A percentile compares a stretch with the other conserved stretches of the same genome.
These are phyloP conservation scores for Oryzias woworae DNA, from an alignment of 2,113 vertebrate genomes.

Conservation along the genomic window DNA sequence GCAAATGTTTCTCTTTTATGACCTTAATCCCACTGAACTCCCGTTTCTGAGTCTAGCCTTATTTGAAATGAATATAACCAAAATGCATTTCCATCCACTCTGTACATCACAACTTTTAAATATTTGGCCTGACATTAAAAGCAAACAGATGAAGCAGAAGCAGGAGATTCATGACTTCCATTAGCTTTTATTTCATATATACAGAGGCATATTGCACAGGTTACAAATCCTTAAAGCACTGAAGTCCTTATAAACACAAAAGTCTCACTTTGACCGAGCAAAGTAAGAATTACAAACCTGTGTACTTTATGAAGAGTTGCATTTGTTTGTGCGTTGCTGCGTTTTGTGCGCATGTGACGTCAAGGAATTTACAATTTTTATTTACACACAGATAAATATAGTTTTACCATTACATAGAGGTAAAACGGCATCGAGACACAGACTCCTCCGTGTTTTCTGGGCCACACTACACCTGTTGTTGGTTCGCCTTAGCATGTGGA, in stretches of 20 bases:
- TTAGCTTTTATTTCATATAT: slow-evolving; percentile 55
- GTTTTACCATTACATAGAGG: slow-evolving; percentile 45
- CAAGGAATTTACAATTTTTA: slow-evolving; percentile 58
- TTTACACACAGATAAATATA: slow-evolving; percentile 62
- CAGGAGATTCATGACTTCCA: not conserved
- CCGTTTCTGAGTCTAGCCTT: too few relatives aligned
- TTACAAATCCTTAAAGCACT: slow-evolving; percentile 44
- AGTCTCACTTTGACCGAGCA: slow-evolving; percentile 33
- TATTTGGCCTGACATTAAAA: not conserved
- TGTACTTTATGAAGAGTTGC: slow-evolving; percentile 31
- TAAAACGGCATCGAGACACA: slow-evolving; percentile 50
- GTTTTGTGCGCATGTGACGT: slow-evolving; percentile 55
- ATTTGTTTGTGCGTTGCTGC: slow-evolving; percentile 60
- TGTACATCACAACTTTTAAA: not conserved
- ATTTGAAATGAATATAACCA: too few relatives aligned
- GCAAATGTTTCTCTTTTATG: too few relatives aligned
- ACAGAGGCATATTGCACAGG: slow-evolving; percentile 65
- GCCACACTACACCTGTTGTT: not conserved
- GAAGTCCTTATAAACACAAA: slow-evolving; percentile 41
- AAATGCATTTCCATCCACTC: too few relatives aligned
- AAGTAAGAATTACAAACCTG: slow-evolving; percentile 17
- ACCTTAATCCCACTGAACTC: too few relatives aligned
- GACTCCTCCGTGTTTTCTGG: slow-evolving; percentile 7
- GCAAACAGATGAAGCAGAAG: not conserved
- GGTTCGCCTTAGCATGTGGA: not conserved